Percentiles rank a stretch among this genome's conserved stretches.
These are phyloP conservation scores for Philopedon plagiatum DNA, from an alignment of 2,888 invertebrate genomes.

Conservation along the genomic window DNA sequence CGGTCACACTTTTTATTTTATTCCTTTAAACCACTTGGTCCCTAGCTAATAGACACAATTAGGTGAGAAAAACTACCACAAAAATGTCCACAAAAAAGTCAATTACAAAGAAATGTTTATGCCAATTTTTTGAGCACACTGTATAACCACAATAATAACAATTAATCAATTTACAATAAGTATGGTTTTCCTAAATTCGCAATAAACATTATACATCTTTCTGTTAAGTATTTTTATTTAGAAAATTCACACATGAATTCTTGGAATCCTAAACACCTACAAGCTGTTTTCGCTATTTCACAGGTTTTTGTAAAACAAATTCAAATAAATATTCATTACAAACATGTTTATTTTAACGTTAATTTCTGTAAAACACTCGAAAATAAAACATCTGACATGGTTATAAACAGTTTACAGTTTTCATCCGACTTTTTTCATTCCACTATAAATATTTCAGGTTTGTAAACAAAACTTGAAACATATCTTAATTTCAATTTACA, in stretches of 20 bases:
- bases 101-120: no score
- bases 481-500: neutral
- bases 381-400: slow-evolving; percentile 2
- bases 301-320: neutral
- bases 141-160: no score
- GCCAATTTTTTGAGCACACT: no score
- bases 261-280: no score
- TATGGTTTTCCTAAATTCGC: no score
- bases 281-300: neutral
- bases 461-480: neutral
- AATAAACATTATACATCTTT: no score
- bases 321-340: neutral
- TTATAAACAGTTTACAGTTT: slow-evolving; percentile 13
- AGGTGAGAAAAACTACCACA: no score
- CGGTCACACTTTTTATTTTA: neutral
- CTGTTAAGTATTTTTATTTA: no score
- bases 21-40: neutral
- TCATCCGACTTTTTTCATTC: neutral
- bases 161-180: no score
- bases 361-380: slow-evolving; percentile 4
- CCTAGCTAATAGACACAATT: no score
- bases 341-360: slow-evolving; percentile 10
- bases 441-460: neutral
- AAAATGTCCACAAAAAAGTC: no score
- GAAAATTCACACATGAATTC: no score